These are phyloP conservation scores for Cuniculus paca DNA, from an alignment of 2,797 vertebrate genomes.

Conservation along the genomic window DNA sequence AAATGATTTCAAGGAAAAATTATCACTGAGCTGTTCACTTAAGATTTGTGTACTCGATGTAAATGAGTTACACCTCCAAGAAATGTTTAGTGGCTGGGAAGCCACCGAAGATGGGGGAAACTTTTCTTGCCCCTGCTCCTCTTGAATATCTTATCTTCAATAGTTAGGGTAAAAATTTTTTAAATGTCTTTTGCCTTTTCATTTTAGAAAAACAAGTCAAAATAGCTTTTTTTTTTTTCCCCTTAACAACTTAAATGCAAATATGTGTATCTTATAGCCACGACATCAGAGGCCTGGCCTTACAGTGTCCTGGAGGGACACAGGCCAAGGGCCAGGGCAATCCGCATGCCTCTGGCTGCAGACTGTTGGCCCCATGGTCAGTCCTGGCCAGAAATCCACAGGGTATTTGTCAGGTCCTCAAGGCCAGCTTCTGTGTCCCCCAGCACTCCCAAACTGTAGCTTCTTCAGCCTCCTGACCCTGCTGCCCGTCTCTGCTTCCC, in stretches of 20 bases:
- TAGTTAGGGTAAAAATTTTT: neutral
- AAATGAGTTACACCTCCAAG: neutral
- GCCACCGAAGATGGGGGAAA: neutral
- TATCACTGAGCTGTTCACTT: neutral
- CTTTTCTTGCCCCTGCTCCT: neutral
- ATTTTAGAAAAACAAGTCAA: neutral
- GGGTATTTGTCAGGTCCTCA: neutral
- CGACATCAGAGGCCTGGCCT: neutral
- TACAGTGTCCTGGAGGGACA: neutral
- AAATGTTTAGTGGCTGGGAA: neutral
- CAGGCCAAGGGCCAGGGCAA: too few species aligned
- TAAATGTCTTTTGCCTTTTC: neutral
- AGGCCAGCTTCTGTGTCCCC: neutral
- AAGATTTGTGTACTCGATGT: neutral
- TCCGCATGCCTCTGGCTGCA: neutral
- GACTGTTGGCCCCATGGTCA: neutral
- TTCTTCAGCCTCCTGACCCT: constrained; percentile 27
- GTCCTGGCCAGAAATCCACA: neutral
- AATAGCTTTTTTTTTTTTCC: neutral
- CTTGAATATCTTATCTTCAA: neutral
- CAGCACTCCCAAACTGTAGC: too few species aligned
- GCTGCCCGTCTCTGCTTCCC: constrained; percentile 13
- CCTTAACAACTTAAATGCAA: neutral
- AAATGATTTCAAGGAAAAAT: neutral
- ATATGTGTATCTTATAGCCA: neutral